Conservation (phyloP, 2,113 vertebrate genomes). For the Peromyscus maniculatus region DNA sequence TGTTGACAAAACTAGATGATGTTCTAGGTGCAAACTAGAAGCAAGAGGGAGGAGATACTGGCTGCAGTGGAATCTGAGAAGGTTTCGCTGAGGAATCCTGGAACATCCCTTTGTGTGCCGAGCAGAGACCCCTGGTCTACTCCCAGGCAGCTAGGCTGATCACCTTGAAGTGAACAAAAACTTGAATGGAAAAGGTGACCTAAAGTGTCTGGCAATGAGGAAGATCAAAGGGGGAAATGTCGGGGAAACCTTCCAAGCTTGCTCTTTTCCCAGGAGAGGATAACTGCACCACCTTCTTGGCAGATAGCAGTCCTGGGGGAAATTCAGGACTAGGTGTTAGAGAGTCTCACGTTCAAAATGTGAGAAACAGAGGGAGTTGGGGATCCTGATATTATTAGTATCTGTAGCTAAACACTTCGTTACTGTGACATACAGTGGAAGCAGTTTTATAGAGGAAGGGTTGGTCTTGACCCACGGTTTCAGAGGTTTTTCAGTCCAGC, state of each 20-base stretch:
- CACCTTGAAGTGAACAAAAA: conserved; percentile 39
- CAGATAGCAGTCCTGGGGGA: neutral
- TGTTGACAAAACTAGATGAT: neutral
- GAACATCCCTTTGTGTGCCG: neutral
- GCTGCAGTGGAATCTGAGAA: neutral
- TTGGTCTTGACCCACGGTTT: neutral
- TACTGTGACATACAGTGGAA: neutral
- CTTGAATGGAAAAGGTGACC: neutral
- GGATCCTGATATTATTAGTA: neutral
- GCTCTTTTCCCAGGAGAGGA: neutral
- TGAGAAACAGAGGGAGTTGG: neutral
- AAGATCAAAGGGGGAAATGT: neutral
- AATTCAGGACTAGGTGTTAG: neutral
- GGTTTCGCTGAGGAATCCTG: neutral
- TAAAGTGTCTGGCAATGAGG: neutral
- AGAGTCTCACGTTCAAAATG: neutral
- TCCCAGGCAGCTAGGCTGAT: neutral
- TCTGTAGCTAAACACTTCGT: neutral
- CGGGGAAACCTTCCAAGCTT: neutral
- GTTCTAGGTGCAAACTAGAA: neutral
- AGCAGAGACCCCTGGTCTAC: neutral
- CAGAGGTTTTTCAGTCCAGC: neutral
- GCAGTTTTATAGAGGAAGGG: neutral
- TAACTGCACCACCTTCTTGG: neutral
- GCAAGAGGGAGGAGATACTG: neutral